Base-by-base conservation (phyloP, 37 sponge, comb jelly and placozoan genomes). In the Haliclona indistincta region DNA sequence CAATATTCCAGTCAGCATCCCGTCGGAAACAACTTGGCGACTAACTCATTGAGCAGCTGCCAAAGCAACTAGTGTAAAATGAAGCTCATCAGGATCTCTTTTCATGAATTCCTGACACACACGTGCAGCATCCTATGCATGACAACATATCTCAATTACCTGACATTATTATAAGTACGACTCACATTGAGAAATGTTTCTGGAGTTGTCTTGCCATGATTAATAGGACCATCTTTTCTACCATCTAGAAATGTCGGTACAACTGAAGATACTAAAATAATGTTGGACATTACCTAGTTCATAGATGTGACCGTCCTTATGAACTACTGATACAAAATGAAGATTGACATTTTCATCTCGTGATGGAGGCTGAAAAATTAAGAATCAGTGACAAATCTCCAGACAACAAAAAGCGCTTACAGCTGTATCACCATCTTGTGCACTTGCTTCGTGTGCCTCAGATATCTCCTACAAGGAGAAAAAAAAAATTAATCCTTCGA, bases 231-330 rank as follows among this genome's bases (percentile, higher is more conserved):
- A 7, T 70, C 41, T 39, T 94, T 96, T 58, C 88, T 71, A 15
- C 97, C 97, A 90, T 96, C 97, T 89, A 43, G 0, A 51, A 2
- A 63, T 22, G 0, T 20, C 19, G 33, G 32, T 15, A 69, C 4
- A 55, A 19, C 25, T 38, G 20, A 17, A 60, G 4, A 49, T 4
- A 25, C 55, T n/a, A n/a, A n/a, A n/a, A n/a, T n/a, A n/a, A n/a
- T n/a, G n/a, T n/a, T n/a, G n/a, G n/a, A n/a, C n/a, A 78, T 73
- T 52, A 90, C 95, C 97, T 34, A 98, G 62, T 67, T 98, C 99
- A 72, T 93, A 95, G 22, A 98, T 26, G 30, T 81, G 61, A 2
- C 96, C 99, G 52, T 80, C 96, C 35, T 80, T 78, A 34, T 88
- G 91, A n/a, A 98, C 91, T 8, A 98, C 23, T 28, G 91, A 70